These are phyloP conservation scores for Parazoanthus darwini DNA, from an alignment of 92 coral and sea anemone species.

Conservation along the genomic window DNA sequence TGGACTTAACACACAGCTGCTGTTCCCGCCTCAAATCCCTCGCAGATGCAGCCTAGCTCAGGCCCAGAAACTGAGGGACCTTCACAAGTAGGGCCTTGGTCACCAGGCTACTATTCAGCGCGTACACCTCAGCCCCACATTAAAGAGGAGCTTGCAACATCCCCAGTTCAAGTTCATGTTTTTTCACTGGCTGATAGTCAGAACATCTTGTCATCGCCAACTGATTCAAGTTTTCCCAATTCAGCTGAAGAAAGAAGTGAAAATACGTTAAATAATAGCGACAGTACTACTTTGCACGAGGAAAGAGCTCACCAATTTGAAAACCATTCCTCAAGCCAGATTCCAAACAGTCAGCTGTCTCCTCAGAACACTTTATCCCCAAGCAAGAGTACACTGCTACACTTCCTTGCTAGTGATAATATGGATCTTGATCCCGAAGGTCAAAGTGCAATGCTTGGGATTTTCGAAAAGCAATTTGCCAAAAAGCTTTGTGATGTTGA, in stretches of 20 bases:
- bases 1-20: conserved; percentile 2
- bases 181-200: conserved; percentile 34
- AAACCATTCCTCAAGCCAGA: background rate
- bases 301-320: background rate
- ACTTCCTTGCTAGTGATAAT: conserved; percentile 27
- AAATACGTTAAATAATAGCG: background rate
- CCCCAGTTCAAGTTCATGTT: conserved; percentile 26
- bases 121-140: conserved; percentile 9
- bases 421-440: conserved; percentile 42
- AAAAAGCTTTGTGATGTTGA: conserved; percentile 35
- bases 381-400: conserved; percentile 27
- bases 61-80: conserved; percentile 10
- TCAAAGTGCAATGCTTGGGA: conserved; percentile 44
- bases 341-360: background rate
- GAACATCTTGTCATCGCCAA: conserved; percentile 4
- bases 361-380: background rate
- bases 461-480: conserved; percentile 34
- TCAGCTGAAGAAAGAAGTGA: conserved; percentile 15
- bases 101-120: conserved; percentile 22
- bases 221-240: conserved; percentile 2
- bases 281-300: background rate
- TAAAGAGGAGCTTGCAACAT: conserved; percentile 25
- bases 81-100: conserved; percentile 3
- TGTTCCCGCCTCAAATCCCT: conserved; percentile 21
- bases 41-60: conserved; percentile 6